Base-by-base conservation (phyloP, 1,140 invertebrate species). In the Drosophila willistoni region DNA sequence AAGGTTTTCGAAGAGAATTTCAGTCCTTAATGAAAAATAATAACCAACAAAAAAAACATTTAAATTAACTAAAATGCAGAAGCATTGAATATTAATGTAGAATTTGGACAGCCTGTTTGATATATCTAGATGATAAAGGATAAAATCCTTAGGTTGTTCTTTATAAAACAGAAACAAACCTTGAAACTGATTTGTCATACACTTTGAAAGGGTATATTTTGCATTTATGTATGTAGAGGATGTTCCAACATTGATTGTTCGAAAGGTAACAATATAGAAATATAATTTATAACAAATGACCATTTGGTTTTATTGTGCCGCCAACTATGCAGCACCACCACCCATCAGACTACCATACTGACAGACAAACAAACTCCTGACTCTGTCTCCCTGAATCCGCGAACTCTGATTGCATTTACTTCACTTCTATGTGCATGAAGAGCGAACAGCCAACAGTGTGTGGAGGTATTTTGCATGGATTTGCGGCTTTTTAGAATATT, bases 401-500 rank as follows among this genome's bases (percentile, higher is more conserved):
- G 33, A 68, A 63, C 68, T 76, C 74, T 81, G 78, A 85, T 81
- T 85, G 82, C 82, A 81, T 86, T 81, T 73, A 72, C 71, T 51
- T 19, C 44, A 51, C 13, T 22, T 51, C 44, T 51, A 22, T 51
- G 44, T 51, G 19, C 44, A 47, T 47, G 44, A 22, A 51, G 17
- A 47, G 17, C 6, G n/a, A n/a, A 62, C 29, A 56, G 59, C 59
- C 34, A 51, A 64, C 67, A 44, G 36, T 19, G 22, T 39, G 41
- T 39, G 17, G 42, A 64, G 56, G 68, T 73, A 82, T 87, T 87
- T 86, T 86, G 64, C 70, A 73, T 71, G 82, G 79, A 86, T 86
- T 86, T 86, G 83, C 85, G 83, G 83, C 83, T 87, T 87, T 86
- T 87, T 87, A 87, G 83, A 87, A 87, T 87, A 87, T 87, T 87